phyloP scores from a whole-genome alignment of 2,797 vertebrate genomes.

The Xiphophorus birchmanni region DNA sequence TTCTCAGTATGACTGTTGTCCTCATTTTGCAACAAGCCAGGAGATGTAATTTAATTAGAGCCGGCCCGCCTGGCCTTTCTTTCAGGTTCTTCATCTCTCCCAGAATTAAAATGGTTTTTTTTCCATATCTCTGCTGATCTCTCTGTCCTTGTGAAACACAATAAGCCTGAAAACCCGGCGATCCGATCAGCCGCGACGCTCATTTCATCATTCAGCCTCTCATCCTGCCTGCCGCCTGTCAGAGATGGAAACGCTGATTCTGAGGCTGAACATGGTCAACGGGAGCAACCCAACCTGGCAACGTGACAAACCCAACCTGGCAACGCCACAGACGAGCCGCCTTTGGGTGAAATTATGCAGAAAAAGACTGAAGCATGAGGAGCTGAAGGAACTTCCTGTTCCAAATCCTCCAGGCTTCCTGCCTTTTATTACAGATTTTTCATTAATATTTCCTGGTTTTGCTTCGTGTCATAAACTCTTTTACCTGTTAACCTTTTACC shows the following conservation, averaged over 20 bases:
- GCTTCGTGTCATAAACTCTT: background rate
- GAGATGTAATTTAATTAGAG: constrained; percentile 68
- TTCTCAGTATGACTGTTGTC: constrained; percentile 47
- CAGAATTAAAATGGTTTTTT: constrained; percentile 25
- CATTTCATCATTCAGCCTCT: constrained; percentile 56
- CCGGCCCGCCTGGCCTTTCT: constrained; percentile 43
- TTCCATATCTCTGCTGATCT: constrained; percentile 38
- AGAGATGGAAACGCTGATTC: constrained; percentile 18
- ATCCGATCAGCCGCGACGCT: constrained; percentile 51
- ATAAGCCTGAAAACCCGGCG: constrained; percentile 52
- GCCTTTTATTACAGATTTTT: background rate
- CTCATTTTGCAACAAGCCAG: constrained; percentile 42
- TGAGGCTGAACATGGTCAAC: constrained; percentile 21
- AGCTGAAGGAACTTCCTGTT: background rate
- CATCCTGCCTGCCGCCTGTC: constrained; percentile 10
- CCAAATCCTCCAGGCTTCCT: background rate
- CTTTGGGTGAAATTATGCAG: constrained; percentile 37
- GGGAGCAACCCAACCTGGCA: constrained; percentile 25
- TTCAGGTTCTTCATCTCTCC: constrained; percentile 36
- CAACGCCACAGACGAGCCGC: constrained; percentile 55
- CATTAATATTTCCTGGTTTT: background rate
- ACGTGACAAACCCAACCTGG: background rate
- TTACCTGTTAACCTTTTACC: background rate
- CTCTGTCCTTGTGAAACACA: constrained; percentile 55
- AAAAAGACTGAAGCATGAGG: constrained; percentile 36